Base-by-base conservation (phyloP, 2,797 vertebrate genomes). In the Serranus cabrilla region DNA sequence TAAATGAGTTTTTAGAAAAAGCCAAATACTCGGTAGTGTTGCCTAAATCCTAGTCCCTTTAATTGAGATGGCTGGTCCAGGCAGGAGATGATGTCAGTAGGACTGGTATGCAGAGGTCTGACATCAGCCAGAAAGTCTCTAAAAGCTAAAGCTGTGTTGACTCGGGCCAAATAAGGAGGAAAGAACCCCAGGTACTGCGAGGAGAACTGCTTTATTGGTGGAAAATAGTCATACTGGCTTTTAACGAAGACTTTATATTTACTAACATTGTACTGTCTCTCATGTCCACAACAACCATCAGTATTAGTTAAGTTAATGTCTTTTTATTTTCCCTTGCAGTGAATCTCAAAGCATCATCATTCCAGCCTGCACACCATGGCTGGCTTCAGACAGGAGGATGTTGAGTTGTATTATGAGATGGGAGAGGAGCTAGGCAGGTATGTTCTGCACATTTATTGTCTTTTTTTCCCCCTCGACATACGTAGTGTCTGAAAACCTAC, bases 391-490 rank as follows among this genome's bases (percentile, higher is more conserved):
- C 97, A 99, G 87, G 97, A 98, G 84, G 96, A 96, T 59, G 97
- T 99, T 71, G 97, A 99, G 82, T 74, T 96, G 2, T 94, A 94
- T 83, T 99, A 99, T 25, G 97, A 97, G 78, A 98, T 99, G 97
- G 97, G 95, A n/a, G 97, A 98, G 76, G 98, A 99, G 87, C 92
- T 99, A 86, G 98, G 98, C 91, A 98, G 97, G 97, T 98, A 93
- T 83, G 95, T 57, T 50, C 9, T 39, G 0, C 8, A 25, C 2
- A 47, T 49, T 31, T 66, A 9, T n/a, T 63, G 16, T 18, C 7
- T 39, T 20, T 42, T 50, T 46, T 18, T 25, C 7, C 11, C 57
- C 11, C 57, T 7, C 50, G 34, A 23, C 2, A 14, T 2, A 11
- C 17, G 21, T 4, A 14, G 4, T 14, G 8, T 27, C 9, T 45